These are phyloP conservation scores for Rhynchomys soricoides DNA, from an alignment of 2,113 vertebrate genomes.

Conservation along the genomic window DNA sequence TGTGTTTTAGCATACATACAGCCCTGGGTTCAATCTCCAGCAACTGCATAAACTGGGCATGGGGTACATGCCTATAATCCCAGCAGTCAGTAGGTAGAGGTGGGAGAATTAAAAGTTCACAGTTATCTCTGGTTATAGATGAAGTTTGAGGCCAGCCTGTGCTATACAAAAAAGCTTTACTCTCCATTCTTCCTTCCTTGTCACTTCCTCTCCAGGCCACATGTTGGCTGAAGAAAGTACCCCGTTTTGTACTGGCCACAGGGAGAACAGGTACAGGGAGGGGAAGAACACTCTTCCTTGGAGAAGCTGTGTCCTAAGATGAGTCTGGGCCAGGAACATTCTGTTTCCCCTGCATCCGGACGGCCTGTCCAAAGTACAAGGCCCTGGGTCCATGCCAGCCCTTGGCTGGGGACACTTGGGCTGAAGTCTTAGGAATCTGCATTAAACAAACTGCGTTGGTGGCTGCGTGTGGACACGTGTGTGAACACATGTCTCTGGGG, in stretches of 20 bases:
- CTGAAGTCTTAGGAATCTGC: not conserved
- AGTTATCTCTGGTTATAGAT: too few relatives aligned
- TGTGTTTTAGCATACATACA: not conserved
- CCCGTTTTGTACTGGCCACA: not conserved
- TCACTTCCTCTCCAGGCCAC: not conserved
- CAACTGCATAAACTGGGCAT: not conserved
- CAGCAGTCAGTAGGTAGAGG: not conserved
- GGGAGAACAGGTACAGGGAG: not conserved
- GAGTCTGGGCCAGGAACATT: not conserved
- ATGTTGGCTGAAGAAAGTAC: not conserved
- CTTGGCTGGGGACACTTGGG: accelerated
- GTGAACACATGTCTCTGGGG: too few relatives aligned
- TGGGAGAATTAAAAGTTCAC: not conserved
- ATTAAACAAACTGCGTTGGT: not conserved
- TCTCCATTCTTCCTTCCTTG: not conserved
- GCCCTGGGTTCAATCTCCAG: not conserved
- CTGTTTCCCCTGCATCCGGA: not conserved
- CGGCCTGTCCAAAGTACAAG: not conserved
- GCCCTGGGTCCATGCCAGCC: not conserved
- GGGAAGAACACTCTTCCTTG: not conserved
- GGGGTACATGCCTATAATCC: too few relatives aligned
- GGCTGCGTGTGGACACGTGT: not conserved
- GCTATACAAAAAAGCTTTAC: not conserved
- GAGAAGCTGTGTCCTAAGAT: not conserved
- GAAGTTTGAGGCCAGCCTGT: not conserved